These are phyloP conservation scores for Pipistrellus nathusii DNA, from an alignment of 2,797 vertebrate genomes.

Conservation along the genomic window DNA sequence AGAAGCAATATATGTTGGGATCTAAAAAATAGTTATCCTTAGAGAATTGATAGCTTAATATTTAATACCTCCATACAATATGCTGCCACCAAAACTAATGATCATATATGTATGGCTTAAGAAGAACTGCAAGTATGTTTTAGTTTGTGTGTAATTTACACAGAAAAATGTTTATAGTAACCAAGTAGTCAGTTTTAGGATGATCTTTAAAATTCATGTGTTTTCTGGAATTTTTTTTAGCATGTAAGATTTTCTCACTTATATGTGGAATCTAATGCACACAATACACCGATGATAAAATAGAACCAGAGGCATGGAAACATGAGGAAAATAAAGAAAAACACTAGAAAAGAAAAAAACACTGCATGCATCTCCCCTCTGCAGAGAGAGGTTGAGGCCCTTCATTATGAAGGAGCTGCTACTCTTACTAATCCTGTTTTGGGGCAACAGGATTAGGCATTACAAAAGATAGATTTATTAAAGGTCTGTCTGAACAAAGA, in stretches of 20 bases:
- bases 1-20: not conserved
- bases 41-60: not conserved
- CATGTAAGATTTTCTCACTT: not conserved
- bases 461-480: conserved; percentile 14
- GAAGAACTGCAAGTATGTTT: not conserved
- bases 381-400: not conserved
- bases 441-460: not conserved
- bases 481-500: not conserved
- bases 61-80: not conserved
- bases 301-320: too few species aligned
- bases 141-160: not conserved
- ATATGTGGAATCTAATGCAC: too few species aligned
- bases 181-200: not conserved
- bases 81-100: not conserved
- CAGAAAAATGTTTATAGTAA: not conserved
- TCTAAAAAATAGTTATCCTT: not conserved
- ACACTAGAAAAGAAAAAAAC: not conserved
- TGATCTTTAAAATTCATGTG: not conserved
- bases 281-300: too few species aligned
- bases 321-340: not conserved
- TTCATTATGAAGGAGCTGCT: not conserved
- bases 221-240: not conserved
- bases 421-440: not conserved
- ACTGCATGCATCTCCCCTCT: not conserved
- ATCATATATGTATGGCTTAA: not conserved